phyloP scores from a whole-genome alignment of 2,797 vertebrate species.

The Momotus momota region DNA sequence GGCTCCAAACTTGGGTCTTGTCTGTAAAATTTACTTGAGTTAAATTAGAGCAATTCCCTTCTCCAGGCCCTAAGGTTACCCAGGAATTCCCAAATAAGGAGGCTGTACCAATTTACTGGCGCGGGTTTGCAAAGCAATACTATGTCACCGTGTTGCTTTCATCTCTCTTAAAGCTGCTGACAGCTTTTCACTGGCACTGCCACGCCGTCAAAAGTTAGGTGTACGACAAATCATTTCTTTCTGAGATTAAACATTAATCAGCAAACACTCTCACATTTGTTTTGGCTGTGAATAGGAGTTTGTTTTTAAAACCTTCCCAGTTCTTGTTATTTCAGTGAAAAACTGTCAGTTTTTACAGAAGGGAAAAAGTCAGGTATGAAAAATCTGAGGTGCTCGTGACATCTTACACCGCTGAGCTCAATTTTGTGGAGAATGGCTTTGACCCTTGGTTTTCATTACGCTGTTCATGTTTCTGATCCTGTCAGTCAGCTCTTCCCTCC shows the following conservation, averaged over 20 bases:
- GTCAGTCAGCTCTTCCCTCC: not conserved
- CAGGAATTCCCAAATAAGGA: not conserved
- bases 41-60: not conserved
- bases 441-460: not conserved
- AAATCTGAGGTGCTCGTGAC: not conserved
- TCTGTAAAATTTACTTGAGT: not conserved
- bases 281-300: not conserved
- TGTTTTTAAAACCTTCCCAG: not conserved
- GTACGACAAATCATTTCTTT: not conserved
- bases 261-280: not conserved
- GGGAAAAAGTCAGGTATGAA: not conserved
- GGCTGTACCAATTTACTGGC: not conserved
- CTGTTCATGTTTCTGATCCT: not conserved
- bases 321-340: not conserved
- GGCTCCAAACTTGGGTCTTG: not conserved
- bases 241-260: slow-evolving; percentile 14
- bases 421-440: not conserved
- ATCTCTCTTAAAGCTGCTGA: not conserved
- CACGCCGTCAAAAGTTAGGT: not conserved
- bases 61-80: not conserved
- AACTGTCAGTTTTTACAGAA: not conserved
- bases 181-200: not conserved
- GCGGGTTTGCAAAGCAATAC: not conserved
- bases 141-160: not conserved
- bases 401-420: not conserved